A percentile compares a stretch with the other conserved stretches of the same genome.
Conservation (phyloP, 2,797 vertebrate species). For the Esox masquinongy region DNA sequence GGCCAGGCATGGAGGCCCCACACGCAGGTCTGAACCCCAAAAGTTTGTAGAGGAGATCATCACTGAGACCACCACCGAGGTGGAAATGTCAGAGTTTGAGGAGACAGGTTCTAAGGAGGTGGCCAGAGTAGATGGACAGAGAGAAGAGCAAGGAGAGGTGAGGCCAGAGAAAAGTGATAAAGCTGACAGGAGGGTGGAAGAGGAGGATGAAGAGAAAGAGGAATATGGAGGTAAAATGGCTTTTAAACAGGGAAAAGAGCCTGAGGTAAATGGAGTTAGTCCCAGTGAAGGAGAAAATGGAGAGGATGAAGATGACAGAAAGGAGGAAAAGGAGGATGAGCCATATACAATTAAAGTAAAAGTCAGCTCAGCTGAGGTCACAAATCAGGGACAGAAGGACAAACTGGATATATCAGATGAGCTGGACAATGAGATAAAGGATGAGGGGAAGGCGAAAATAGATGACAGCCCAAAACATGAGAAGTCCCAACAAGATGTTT, state of each 20-base stretch:
- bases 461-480: conserved; percentile 20
- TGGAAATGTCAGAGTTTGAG: conserved; percentile 74
- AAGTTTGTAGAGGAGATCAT: conserved; percentile 83
- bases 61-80: conserved; percentile 78
- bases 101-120: conserved; percentile 55
- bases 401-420: conserved; percentile 29
- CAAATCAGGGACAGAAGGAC: conserved; percentile 1
- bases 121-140: conserved; percentile 36
- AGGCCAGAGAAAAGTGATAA: conserved; percentile 12
- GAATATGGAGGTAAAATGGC: conserved; percentile 40
- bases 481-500: conserved; percentile 23
- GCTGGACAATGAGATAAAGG: conserved; percentile 17
- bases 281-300: background rate
- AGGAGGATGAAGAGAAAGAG: conserved; percentile 23
- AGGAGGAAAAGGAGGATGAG: conserved; percentile 19
- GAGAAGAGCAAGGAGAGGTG: conserved; percentile 35
- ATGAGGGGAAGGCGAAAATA: conserved; percentile 2
- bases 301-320: too few species aligned
- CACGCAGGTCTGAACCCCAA: conserved; percentile 69
- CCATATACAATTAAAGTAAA: conserved; percentile 21
- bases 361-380: conserved; percentile 18
- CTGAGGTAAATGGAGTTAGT: conserved; percentile 28
- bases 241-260: conserved; percentile 31
- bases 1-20: conserved; percentile 55
- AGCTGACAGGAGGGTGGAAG: conserved; percentile 43